Conservation (phyloP, 2,113 vertebrate genomes). For the Accipiter cooperii region DNA sequence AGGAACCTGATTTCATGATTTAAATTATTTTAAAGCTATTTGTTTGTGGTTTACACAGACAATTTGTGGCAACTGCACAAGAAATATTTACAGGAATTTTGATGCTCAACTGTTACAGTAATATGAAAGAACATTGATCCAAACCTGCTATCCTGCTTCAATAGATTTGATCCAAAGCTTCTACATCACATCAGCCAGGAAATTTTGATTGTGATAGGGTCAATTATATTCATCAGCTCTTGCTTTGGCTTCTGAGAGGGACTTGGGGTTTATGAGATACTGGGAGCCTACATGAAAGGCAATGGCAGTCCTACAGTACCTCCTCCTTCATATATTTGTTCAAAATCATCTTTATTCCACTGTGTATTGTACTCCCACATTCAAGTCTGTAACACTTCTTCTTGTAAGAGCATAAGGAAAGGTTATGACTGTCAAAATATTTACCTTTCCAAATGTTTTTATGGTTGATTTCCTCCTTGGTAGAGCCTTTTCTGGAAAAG, state of each 20-base stretch:
- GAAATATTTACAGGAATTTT: constrained; percentile 45
- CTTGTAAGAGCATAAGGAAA: background rate
- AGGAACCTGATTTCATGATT: background rate
- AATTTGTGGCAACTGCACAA: background rate
- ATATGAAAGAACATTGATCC: constrained; percentile 41
- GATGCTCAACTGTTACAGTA: constrained; percentile 13
- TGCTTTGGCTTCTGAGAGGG: background rate
- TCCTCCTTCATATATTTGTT: background rate
- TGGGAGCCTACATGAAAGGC: background rate
- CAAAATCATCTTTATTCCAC: background rate
- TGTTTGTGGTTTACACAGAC: background rate
- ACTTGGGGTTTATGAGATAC: background rate
- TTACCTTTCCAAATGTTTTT: background rate
- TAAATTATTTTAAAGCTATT: background rate
- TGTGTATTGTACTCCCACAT: background rate
- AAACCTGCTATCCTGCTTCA: background rate
- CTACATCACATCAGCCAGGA: background rate
- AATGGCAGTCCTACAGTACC: background rate
- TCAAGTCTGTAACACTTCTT: background rate
- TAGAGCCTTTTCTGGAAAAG: background rate
- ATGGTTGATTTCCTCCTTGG: background rate
- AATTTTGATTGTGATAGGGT: background rate
- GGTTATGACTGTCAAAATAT: background rate
- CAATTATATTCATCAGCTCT: background rate
- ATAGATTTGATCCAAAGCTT: background rate